A percentile compares a stretch with the other conserved stretches of the same genome.
These are phyloP conservation scores for Sphaerophoria rueppellii DNA, from an alignment of 2,888 invertebrate genomes.

Conservation along the genomic window DNA sequence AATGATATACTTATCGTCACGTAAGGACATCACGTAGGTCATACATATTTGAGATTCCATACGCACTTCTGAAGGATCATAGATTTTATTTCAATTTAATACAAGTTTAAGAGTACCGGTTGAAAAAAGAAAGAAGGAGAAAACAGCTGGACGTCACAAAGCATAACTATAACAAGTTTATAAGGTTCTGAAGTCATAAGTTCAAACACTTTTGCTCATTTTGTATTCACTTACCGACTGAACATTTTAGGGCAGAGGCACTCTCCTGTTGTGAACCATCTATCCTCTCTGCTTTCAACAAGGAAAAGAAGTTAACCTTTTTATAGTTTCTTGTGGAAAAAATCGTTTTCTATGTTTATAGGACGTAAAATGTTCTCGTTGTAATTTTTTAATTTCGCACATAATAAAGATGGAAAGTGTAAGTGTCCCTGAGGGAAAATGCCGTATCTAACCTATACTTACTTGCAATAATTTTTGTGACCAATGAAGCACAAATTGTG, in stretches of 20 bases:
- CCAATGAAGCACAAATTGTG: conserved; percentile 24
- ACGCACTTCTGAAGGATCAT: conserved; percentile 16
- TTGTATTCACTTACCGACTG: conserved; percentile 63
- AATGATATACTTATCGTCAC: conserved; percentile 53
- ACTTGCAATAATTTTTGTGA: conserved; percentile 40
- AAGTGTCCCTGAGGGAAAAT: conserved; percentile 33
- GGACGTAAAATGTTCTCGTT: conserved; percentile 38
- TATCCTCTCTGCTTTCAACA: conserved; percentile 48
- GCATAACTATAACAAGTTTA: neutral
- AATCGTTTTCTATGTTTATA: conserved; percentile 41
- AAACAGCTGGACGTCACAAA: neutral
- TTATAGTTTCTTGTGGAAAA: neutral
- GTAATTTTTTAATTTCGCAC: conserved; percentile 72
- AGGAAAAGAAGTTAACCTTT: neutral
- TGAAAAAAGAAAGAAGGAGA: conserved; percentile 4
- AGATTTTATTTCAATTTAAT: conserved; percentile 53
- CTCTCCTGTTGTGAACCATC: conserved; percentile 54
- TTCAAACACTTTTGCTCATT: conserved; percentile 42
- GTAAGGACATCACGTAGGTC: conserved; percentile 62
- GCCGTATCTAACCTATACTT: conserved; percentile 30
- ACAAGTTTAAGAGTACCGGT: conserved; percentile 28
- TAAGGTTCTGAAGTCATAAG: neutral
- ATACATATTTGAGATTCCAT: conserved; percentile 46
- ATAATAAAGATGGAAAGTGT: conserved; percentile 63
- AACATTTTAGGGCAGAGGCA: conserved; percentile 38